Conservation (phyloP, 2,797 vertebrate species). For the Onychomys arenicola region DNA sequence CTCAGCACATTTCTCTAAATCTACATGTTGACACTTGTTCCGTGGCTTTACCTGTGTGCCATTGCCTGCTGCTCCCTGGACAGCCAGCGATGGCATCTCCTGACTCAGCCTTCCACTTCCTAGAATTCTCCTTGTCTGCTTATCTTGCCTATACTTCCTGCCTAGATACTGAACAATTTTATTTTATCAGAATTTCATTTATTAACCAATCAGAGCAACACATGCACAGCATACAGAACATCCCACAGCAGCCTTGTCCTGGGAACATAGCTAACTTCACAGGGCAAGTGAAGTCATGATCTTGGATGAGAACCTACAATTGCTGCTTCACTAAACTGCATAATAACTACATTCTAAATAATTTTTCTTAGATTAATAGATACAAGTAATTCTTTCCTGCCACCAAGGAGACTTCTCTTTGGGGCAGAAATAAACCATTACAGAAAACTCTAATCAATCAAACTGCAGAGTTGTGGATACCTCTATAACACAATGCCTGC, state of each 20-base stretch:
- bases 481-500: background rate
- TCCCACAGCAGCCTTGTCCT: background rate
- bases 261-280: background rate
- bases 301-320: background rate
- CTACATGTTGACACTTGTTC: too few relatives aligned
- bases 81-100: too few relatives aligned
- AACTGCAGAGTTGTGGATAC: background rate
- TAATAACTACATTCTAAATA: background rate
- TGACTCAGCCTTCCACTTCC: too few relatives aligned
- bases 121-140: too few relatives aligned
- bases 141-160: too few relatives aligned
- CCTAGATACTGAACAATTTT: too few relatives aligned
- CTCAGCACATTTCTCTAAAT: too few relatives aligned
- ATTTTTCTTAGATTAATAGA: background rate
- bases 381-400: background rate
- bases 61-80: too few relatives aligned
- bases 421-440: background rate
- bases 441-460: background rate
- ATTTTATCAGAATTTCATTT: too few relatives aligned
- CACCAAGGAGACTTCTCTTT: background rate
- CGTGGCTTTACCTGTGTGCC: too few relatives aligned
- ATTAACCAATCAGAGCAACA: too few relatives aligned
- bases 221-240: too few relatives aligned
- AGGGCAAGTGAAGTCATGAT: background rate
- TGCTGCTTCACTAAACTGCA: background rate